Conservation (phyloP, 2,888 invertebrate genomes). For the Julus scandinavius region DNA sequence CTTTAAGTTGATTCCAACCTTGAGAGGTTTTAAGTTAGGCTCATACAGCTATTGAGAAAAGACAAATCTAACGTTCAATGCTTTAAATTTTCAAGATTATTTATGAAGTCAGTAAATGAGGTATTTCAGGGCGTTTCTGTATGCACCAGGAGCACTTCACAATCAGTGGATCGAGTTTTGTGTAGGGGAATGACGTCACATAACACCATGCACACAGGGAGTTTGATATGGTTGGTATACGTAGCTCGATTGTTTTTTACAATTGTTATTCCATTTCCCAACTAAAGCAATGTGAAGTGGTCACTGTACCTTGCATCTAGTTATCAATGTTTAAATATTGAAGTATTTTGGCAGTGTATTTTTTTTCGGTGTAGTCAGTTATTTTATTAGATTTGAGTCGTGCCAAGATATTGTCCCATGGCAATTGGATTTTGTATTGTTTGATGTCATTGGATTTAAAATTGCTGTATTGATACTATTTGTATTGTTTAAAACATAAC, state of each 20-base stretch:
- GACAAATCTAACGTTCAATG: neutral
- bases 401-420: neutral
- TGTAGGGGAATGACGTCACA: neutral
- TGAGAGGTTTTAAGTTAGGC: neutral
- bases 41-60: neutral
- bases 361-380: too few relatives aligned
- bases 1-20: neutral
- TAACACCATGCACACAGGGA: neutral
- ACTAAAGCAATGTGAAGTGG: too few relatives aligned
- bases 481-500: neutral
- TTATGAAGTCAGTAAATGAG: neutral
- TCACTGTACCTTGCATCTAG: neutral
- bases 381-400: too few relatives aligned
- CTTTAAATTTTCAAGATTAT: neutral
- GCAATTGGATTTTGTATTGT: neutral
- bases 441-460: neutral
- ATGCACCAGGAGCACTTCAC: neutral
- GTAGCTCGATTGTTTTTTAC: neutral
- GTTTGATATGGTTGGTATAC: neutral
- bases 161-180: neutral
- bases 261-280: neutral
- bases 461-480: neutral
- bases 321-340: conserved; percentile 16
- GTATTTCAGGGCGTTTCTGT: neutral
- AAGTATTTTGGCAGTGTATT: neutral